These are phyloP conservation scores for Ochropleura leucogaster DNA, from an alignment of 2,888 invertebrate species.

Conservation along the genomic window DNA sequence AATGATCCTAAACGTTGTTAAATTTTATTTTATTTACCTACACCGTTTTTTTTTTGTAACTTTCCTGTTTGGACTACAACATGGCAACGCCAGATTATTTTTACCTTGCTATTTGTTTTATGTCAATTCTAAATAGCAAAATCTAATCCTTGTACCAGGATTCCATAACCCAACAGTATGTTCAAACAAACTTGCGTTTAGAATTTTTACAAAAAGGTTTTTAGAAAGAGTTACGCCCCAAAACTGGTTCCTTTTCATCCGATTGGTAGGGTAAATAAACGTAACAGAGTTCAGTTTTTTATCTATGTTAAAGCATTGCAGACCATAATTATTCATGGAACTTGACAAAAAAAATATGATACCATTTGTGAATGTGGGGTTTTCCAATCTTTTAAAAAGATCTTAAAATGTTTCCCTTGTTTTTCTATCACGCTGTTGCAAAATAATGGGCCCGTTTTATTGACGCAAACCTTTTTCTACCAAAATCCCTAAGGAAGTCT, in stretches of 20 bases:
- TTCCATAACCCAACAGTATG: slow-evolving; percentile 73
- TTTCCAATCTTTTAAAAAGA: slow-evolving; percentile 9
- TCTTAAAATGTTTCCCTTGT: slow-evolving; percentile 20
- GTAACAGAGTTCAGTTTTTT: background rate
- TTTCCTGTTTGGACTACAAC: background rate
- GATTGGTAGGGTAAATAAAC: slow-evolving; percentile 11
- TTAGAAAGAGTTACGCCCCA: slow-evolving; percentile 65
- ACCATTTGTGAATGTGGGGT: background rate
- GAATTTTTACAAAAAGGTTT: slow-evolving; percentile 52
- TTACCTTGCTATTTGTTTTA: background rate
- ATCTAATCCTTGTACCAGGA: slow-evolving; percentile 79
- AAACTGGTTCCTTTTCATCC: slow-evolving; percentile 31
- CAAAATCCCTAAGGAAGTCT: slow-evolving; percentile 65
- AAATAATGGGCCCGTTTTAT: slow-evolving; percentile 59
- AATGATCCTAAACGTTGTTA: background rate
- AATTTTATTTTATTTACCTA: background rate
- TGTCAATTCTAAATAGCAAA: slow-evolving; percentile 51
- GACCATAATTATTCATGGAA: background rate
- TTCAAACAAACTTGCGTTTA: slow-evolving; percentile 65
- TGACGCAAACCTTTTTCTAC: slow-evolving; percentile 64
- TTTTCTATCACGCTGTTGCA: slow-evolving; percentile 34
- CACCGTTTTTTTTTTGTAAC: background rate
- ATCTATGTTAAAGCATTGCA: background rate
- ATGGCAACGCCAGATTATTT: background rate
- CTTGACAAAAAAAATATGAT: slow-evolving; percentile 1